Base-by-base conservation (phyloP, 2,888 invertebrate genomes). In the Cyaniris semiargus region DNA sequence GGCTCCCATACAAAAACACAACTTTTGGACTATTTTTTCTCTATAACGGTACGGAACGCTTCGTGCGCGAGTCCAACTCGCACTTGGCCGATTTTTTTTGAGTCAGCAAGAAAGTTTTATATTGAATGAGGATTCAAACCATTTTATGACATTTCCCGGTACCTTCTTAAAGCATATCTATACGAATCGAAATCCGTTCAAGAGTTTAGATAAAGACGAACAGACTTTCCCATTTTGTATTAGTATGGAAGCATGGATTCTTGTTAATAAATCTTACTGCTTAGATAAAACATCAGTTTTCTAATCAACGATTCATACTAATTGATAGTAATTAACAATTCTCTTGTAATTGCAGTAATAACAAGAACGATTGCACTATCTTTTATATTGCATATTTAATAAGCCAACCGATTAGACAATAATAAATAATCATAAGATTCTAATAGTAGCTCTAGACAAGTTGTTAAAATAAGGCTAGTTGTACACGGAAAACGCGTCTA, bases 311-410 rank as follows among this genome's bases (percentile, higher is more conserved):
- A 60, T 60, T 60, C 13, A 13, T 10, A 23, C 60, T 23, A 60
- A 10, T 60, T 60, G 60, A 13, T 8, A 60, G 60, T 60, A 60
- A 60, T 60, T 23, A 60, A 60, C 60, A 21, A 13, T 60, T 60
- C 60, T 60, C 60, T 13, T 23, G 10, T 23, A 60, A 60, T 60
- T 60, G 23, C 60, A 8, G 60, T 60, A 13, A 60, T 13, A 60
- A 60, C 23, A 23, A 60, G 60, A 23, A 60, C 21, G 4, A 60
- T 60, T 60, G 60, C 60, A 23, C 60, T 60, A 60, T 60, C 60
- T 21, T 60, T 60, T 60, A 23, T 23, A 60, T 60, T 23, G 23
- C 60, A 60, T 60, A 60, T 60, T 60, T 60, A 60, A 60, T 10
- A 23, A 60, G 60, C 1, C 23, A 10, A 23, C 10, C 60, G 23